Evolutionary conservation across 2,888 invertebrate species (phyloP).

Genomic region (Harpalus rubripes): DNA sequence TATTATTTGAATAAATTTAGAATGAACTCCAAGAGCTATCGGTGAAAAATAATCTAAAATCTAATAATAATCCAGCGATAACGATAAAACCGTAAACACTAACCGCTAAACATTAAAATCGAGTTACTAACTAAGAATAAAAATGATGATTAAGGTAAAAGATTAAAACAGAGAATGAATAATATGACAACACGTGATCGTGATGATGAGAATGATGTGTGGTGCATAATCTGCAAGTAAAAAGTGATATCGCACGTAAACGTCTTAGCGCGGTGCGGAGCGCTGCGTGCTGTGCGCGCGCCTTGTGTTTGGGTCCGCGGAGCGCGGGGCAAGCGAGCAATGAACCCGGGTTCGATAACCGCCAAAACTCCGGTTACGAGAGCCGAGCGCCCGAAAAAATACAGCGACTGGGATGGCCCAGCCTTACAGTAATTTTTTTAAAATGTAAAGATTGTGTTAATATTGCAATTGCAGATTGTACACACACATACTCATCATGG

Average conservation of each 20-base stretch:
- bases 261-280: constrained; percentile 43
- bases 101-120: not conserved
- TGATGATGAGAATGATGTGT: not conserved
- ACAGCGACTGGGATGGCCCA: constrained; percentile 28
- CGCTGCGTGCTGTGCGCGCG: constrained; percentile 67
- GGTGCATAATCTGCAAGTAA: constrained; percentile 4
- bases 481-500: not conserved
- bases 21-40: too few species aligned
- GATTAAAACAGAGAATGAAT: not conserved
- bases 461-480: not conserved
- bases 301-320: constrained; percentile 61
- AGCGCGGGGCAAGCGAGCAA: constrained; percentile 67
- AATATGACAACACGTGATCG: not conserved
- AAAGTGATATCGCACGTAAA: constrained; percentile 51
- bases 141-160: not conserved
- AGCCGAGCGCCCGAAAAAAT: constrained; percentile 61
- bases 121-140: not conserved
- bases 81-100: not conserved
- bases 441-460: too few species aligned
- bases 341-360: constrained; percentile 66
- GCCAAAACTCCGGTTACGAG: constrained; percentile 64
- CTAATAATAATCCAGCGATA: not conserved
- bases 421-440: not conserved
- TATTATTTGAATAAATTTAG: not conserved
- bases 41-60: too few species aligned